Percentiles rank a stretch among this genome's conserved stretches.
phyloP scores from a whole-genome alignment of 2,888 invertebrate genomes.

The Rutpela maculata region DNA sequence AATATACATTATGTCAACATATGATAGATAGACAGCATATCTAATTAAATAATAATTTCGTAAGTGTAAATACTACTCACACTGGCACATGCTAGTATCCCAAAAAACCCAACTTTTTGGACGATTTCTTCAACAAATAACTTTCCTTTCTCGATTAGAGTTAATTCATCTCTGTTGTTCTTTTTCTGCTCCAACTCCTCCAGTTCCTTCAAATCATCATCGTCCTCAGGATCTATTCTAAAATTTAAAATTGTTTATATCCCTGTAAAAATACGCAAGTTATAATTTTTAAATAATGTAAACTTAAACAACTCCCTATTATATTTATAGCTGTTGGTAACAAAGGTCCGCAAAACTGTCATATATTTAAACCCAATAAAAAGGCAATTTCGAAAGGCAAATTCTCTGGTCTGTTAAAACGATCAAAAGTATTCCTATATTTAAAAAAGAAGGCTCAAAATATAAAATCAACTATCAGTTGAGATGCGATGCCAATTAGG shows the following conservation, averaged over 20 bases:
- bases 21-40: no score
- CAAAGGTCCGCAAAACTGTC: no score
- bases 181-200: constrained; percentile 83
- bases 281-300: neutral
- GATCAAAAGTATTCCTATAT: no score
- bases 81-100: constrained; percentile 96
- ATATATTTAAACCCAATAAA: no score
- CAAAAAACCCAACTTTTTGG: constrained; percentile 95
- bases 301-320: neutral
- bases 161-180: constrained; percentile 77
- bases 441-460: no score
- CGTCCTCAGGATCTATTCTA: constrained; percentile 76
- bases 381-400: no score
- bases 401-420: no score
- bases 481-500: no score
- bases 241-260: constrained; percentile 49
- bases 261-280: constrained; percentile 2
- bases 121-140: constrained; percentile 91
- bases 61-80: constrained; percentile 78
- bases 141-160: constrained; percentile 86
- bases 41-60: no score
- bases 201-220: constrained; percentile 85
- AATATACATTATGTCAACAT: no score
- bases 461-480: no score
- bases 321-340: neutral